Percentiles rank a stretch among this genome's conserved stretches.
phyloP scores from a whole-genome alignment of 2,113 vertebrate genomes.

The Brachyhypopomus occidentalis region DNA sequence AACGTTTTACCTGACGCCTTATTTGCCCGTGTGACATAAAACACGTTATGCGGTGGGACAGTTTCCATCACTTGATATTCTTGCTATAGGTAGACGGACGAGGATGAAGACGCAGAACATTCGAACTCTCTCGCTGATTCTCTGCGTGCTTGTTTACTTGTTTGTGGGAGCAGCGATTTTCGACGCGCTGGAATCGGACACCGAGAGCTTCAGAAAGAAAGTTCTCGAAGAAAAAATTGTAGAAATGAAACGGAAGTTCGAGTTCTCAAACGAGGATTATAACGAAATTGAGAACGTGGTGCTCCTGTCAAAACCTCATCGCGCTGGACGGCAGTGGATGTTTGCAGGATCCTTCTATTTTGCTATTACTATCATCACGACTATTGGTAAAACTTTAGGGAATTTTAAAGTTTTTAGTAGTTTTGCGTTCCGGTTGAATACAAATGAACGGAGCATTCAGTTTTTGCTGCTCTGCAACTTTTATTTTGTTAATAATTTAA shows the following conservation, averaged over 20 bases:
- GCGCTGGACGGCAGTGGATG: conserved; percentile 92
- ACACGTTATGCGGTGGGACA: not conserved
- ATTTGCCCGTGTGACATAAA: not conserved
- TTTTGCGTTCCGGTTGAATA: no score
- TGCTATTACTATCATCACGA: conserved; percentile 97
- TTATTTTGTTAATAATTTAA: no score
- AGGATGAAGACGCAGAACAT: conserved; percentile 95
- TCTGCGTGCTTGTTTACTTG: conserved; percentile 94
- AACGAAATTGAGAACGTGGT: conserved; percentile 85
- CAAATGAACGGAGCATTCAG: no score
- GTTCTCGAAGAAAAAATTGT: conserved; percentile 74
- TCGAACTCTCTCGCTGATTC: conserved; percentile 90
- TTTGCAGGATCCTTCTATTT: conserved; percentile 97
- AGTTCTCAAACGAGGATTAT: conserved; percentile 82
- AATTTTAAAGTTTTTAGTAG: no score
- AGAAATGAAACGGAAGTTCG: conserved; percentile 83
- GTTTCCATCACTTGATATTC: not conserved
- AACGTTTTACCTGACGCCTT: no score
- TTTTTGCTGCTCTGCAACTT: no score
- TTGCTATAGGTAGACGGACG: not conserved
- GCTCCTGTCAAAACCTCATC: conserved; percentile 90
- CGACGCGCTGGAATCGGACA: conserved; percentile 87
- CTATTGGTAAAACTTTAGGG: conserved; percentile 80
- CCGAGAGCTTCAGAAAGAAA: conserved; percentile 78
- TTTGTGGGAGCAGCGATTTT: conserved; percentile 93